Evolutionary conservation across 1,140 invertebrate species (phyloP), one percentile per base, ranked within the genome.

Genomic region (Cydia pomonella): DNA sequence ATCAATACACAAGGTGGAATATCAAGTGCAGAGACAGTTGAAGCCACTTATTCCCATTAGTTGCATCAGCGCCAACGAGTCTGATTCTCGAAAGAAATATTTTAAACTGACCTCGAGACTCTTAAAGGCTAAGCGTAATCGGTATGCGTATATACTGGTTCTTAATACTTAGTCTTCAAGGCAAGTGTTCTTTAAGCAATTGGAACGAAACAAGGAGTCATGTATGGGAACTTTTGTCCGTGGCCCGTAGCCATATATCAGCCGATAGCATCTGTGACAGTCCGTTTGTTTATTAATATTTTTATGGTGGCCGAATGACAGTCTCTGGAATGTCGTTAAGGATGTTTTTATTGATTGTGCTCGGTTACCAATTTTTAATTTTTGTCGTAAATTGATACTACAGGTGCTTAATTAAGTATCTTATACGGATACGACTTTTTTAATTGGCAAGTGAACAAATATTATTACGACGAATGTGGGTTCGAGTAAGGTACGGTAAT

Each of bases 201-300:
- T 59, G 53, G 21, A 59, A 59, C n/a, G 18, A 21, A 10, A 9
- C 53, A 23, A 59, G 18, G 53, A 59, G 53, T 59, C 53, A 59
- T 59, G 53, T 59, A 59, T 59, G 27, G 29, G 64, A 69, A 69
- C 64, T 41, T 69, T 69, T 69, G 64, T 69, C 64, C 13, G 27
- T 6, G 6, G n/a, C 5, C 27, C 64, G 64, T n/a, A 16, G 64
- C 33, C 64, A 69, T 69, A 69, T 69, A 69, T 69, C 64, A 69
- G 64, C 64, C 64, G 64, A 69, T 69, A 69, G 29, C 64, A 69
- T 69, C 64, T 69, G 64, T 69, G 64, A 69, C 64, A 69, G 27
- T 69, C n/a, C 10, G 64, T 69, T 38, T 69, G 64, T 69, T 69
- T 69, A 69, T 69, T 69, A 69, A 69, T 69, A 69, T 69, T 69